A percentile compares a stretch with the other conserved stretches of the same genome.
phyloP scores from a whole-genome alignment of 2,797 vertebrate species.

The Pantherophis vulpinus region DNA sequence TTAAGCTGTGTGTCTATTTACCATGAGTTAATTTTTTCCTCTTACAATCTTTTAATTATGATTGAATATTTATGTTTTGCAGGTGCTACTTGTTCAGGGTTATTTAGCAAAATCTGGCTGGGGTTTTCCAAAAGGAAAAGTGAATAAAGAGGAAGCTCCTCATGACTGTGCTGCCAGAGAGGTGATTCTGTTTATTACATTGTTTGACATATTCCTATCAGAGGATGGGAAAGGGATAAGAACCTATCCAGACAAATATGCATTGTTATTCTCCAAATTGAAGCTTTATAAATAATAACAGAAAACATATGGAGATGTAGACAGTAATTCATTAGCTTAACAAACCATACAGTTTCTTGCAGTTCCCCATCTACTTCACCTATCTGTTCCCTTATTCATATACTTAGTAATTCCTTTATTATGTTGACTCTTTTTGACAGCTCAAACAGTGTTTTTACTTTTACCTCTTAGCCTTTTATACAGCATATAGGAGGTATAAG shows the following conservation, averaged over 20 bases:
- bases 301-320: neutral
- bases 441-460: neutral
- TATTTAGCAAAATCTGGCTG: constrained; percentile 97
- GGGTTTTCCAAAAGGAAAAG: constrained; percentile 99
- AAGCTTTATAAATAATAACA: neutral
- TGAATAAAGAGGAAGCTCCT: constrained; percentile 96
- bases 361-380: neutral
- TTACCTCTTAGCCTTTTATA: neutral
- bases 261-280: neutral
- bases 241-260: neutral
- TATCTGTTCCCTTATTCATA: neutral
- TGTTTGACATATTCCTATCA: neutral
- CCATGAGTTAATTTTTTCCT: neutral
- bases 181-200: constrained; percentile 67
- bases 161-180: constrained; percentile 96
- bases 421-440: neutral
- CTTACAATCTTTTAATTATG: neutral
- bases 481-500: neutral
- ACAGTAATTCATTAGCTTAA: neutral
- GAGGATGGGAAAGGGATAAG: neutral
- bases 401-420: neutral
- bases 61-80: constrained; percentile 40
- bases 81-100: constrained; percentile 95
- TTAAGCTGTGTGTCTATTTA: neutral
- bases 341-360: neutral